Conservation (phyloP, 2,888 invertebrate genomes). For the Rhamnusium bicolor region DNA sequence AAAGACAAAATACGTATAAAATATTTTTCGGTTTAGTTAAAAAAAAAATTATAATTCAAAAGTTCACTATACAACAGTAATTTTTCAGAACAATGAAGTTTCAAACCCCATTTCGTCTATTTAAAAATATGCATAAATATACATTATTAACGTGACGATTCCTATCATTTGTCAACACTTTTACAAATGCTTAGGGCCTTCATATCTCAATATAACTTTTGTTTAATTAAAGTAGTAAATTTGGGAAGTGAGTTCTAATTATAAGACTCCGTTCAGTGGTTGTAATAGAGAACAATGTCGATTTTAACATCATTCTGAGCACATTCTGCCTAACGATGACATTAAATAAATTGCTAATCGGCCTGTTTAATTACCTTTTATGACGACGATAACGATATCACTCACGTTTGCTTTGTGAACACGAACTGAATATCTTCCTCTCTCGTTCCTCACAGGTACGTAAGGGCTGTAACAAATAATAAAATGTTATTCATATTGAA, state of each 20-base stretch:
- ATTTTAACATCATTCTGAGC: slow-evolving; percentile 18
- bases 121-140: no score
- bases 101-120: no score
- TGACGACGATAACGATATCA: slow-evolving; percentile 12
- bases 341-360: slow-evolving; percentile 21
- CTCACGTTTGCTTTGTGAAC: not conserved
- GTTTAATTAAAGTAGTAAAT: not conserved
- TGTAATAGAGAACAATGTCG: slow-evolving; percentile 3
- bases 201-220: not conserved
- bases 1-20: no score
- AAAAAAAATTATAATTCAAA: no score
- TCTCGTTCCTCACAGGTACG: not conserved
- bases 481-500: not conserved
- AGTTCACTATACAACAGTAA: no score
- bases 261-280: not conserved
- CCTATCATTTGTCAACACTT: no score
- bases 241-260: not conserved
- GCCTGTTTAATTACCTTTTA: slow-evolving; percentile 28
- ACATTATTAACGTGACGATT: no score
- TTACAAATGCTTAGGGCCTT: no score
- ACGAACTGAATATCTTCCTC: not conserved
- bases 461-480: slow-evolving; percentile 2
- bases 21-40: no score
- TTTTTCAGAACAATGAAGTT: no score
- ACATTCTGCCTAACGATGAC: not conserved